A percentile compares a stretch with the other conserved stretches of the same genome.
Evolutionary conservation across 92 coral and sea anemone species (phyloP).

Genomic region (Ricordea florida): DNA sequence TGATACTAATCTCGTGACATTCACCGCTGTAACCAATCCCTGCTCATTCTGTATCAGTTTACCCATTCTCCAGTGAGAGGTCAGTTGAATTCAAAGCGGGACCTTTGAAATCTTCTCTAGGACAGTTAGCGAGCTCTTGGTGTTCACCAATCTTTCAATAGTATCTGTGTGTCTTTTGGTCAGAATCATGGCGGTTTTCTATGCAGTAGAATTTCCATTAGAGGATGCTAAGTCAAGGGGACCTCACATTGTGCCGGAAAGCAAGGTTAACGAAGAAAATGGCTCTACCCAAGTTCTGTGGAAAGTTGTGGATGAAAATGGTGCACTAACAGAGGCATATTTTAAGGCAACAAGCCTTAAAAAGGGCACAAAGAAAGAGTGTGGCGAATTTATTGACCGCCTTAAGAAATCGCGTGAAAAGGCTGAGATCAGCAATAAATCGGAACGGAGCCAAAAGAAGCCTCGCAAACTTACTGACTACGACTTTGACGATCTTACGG

Average conservation of each 20-base stretch:
- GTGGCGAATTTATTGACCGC: conserved; percentile 38
- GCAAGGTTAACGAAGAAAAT: conserved; percentile 42
- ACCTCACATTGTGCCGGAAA: conserved; percentile 41
- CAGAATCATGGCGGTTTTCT: conserved; percentile 13
- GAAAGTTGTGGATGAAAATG: conserved; percentile 45
- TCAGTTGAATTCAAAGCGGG: conserved; percentile 19
- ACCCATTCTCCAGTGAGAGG: conserved; percentile 17
- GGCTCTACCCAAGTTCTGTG: conserved; percentile 28
- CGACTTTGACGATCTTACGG: conserved; percentile 15
- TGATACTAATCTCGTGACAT: neutral
- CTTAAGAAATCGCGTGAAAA: conserved; percentile 35
- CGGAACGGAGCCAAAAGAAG: conserved; percentile 31
- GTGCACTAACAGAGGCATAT: conserved; percentile 15
- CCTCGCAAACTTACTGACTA: conserved; percentile 22
- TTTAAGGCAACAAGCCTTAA: conserved; percentile 31
- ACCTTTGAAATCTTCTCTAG: conserved; percentile 13
- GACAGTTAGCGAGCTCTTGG: conserved; percentile 16
- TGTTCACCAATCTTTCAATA: conserved; percentile 10
- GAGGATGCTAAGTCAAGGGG: conserved; percentile 40
- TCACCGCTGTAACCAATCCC: conserved; percentile 14
- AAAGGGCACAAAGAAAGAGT: conserved; percentile 40
- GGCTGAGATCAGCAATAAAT: conserved; percentile 36
- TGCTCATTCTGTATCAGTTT: conserved; percentile 4
- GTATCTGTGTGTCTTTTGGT: neutral
- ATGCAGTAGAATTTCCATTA: conserved; percentile 32